Percentiles rank a stretch among this genome's conserved stretches.
These are phyloP conservation scores for Mactromeris polynyma DNA, from an alignment of 2,888 invertebrate genomes.

Conservation along the genomic window DNA sequence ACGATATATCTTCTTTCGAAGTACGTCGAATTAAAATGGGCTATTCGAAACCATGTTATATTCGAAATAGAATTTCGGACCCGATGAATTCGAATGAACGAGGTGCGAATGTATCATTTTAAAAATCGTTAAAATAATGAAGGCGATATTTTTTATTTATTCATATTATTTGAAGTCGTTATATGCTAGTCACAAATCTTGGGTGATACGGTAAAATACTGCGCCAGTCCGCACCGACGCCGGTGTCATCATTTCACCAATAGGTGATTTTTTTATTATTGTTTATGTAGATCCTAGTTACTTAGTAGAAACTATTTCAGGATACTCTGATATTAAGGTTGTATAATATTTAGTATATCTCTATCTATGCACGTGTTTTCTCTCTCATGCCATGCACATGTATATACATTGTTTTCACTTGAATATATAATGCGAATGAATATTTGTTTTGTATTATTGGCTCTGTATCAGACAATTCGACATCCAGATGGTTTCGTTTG, in stretches of 20 bases:
- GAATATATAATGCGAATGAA: neutral
- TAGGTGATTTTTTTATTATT: too few species aligned
- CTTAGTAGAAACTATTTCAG: constrained; percentile 11
- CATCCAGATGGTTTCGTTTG: neutral
- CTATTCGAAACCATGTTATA: too few species aligned
- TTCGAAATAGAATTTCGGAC: too few species aligned
- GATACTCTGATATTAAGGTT: constrained; percentile 46
- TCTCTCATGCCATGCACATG: neutral
- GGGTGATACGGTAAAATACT: neutral
- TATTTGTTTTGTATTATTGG: neutral
- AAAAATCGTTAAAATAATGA: too few species aligned
- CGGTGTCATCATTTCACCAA: neutral
- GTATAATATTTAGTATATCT: neutral
- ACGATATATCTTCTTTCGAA: too few species aligned
- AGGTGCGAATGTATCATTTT: too few species aligned
- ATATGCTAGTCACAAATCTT: neutral
- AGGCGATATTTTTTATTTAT: too few species aligned
- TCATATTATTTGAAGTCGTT: neutral
- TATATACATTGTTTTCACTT: neutral
- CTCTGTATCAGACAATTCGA: neutral
- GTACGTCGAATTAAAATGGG: too few species aligned
- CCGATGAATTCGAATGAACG: too few species aligned
- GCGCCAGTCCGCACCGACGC: neutral
- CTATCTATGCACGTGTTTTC: neutral
- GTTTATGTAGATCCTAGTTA: too few species aligned